Percentiles rank a stretch among this genome's conserved stretches.
Conservation (phyloP, 2,797 vertebrate genomes). For the Paedocypris micromegethes region DNA sequence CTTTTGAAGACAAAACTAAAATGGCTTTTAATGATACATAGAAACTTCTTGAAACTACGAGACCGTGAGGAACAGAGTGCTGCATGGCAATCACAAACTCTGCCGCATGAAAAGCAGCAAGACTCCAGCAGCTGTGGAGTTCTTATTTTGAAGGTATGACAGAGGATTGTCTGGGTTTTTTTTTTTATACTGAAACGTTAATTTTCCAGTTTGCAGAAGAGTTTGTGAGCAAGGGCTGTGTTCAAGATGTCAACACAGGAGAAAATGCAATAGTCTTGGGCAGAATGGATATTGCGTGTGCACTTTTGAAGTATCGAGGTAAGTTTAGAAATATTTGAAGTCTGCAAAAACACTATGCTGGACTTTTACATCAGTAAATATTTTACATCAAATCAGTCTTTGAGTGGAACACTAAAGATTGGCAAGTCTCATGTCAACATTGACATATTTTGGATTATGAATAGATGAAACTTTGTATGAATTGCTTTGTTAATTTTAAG, state of each 20-base stretch:
- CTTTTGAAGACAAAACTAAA: too few relatives aligned
- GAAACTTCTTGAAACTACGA: neutral
- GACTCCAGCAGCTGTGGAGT: slow-evolving; percentile 4
- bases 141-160: neutral
- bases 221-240: neutral
- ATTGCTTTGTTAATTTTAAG: too few relatives aligned
- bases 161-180: neutral
- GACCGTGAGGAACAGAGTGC: neutral
- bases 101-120: neutral
- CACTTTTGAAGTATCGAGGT: neutral
- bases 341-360: too few relatives aligned
- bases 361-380: too few relatives aligned
- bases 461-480: too few relatives aligned
- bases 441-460: too few relatives aligned
- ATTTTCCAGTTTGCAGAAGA: slow-evolving; percentile 1
- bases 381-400: too few relatives aligned
- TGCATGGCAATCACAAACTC: neutral
- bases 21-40: too few relatives aligned
- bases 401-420: too few relatives aligned
- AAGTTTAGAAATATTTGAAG: too few relatives aligned
- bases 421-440: too few relatives aligned
- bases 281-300: neutral
- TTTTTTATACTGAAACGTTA: too few relatives aligned
- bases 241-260: neutral
- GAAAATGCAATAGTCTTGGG: neutral